These are phyloP conservation scores for Rhynchonema sp. DNA, from an alignment of 2,888 invertebrate species.

Conservation along the genomic window DNA sequence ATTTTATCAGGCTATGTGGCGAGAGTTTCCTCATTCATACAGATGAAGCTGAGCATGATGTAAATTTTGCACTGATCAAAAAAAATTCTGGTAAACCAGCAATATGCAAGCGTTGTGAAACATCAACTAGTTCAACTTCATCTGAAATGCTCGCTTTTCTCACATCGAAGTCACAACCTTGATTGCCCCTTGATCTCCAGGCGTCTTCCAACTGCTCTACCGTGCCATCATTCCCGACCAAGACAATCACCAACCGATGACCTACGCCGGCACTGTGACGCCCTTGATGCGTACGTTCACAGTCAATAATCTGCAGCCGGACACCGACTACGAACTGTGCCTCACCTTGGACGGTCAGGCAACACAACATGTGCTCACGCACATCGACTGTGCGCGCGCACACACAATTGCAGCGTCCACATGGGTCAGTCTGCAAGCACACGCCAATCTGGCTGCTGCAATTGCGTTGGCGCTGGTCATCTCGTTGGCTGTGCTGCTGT, in stretches of 20 bases:
- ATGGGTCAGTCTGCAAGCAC: not conserved
- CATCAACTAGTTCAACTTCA: too few relatives aligned
- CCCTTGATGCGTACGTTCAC: conserved; percentile 27
- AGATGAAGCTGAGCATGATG: too few relatives aligned
- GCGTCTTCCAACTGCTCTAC: conserved; percentile 26
- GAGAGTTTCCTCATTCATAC: too few relatives aligned
- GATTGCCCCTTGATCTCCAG: too few relatives aligned
- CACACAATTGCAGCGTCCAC: too few relatives aligned
- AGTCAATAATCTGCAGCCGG: conserved; percentile 29
- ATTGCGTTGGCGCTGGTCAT: not conserved
- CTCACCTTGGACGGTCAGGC: conserved; percentile 28
- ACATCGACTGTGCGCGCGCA: too few relatives aligned
- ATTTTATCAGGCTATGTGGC: too few relatives aligned
- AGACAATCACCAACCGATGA: not conserved
- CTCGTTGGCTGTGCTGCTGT: not conserved
- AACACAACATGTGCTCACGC: conserved; percentile 27
- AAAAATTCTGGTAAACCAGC: too few relatives aligned
- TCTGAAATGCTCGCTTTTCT: too few relatives aligned
- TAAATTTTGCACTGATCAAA: too few relatives aligned
- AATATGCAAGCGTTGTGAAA: too few relatives aligned
- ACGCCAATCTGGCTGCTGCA: not conserved
- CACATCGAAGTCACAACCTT: too few relatives aligned
- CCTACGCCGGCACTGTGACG: conserved; percentile 16
- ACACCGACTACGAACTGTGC: conserved; percentile 32
- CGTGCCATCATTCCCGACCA: conserved; percentile 9